phyloP scores from a whole-genome alignment of 2,888 invertebrate species.

The Leptodirus hochenwartii region DNA sequence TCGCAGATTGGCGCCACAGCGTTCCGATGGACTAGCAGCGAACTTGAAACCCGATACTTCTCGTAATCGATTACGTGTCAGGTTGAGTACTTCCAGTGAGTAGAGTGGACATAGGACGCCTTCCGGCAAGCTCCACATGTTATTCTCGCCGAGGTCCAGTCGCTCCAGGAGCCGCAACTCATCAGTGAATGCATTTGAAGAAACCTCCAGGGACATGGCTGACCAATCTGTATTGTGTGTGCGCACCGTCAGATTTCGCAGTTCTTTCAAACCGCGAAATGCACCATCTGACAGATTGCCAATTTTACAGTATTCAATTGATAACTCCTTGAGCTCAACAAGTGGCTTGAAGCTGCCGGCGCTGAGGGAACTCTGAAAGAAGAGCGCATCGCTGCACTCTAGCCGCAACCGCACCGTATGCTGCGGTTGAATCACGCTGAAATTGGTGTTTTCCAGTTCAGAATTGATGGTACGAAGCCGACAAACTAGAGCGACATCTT shows the following conservation, averaged over 20 bases:
- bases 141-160: slow-evolving; percentile 61
- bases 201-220: slow-evolving; percentile 59
- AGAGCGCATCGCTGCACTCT: slow-evolving; percentile 63
- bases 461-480: slow-evolving; percentile 60
- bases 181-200: slow-evolving; percentile 53
- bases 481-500: slow-evolving; percentile 54
- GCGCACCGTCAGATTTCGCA: slow-evolving; percentile 60
- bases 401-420: slow-evolving; percentile 57
- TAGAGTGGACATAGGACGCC: slow-evolving; percentile 58
- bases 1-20: slow-evolving; percentile 51
- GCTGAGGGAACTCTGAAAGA: slow-evolving; percentile 61
- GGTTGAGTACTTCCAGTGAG: slow-evolving; percentile 55
- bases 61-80: slow-evolving; percentile 61
- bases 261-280: slow-evolving; percentile 60
- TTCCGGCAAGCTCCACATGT: slow-evolving; percentile 62
- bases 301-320: slow-evolving; percentile 69
- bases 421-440: slow-evolving; percentile 67
- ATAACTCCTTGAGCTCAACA: slow-evolving; percentile 55
- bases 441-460: slow-evolving; percentile 65
- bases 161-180: slow-evolving; percentile 54
- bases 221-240: slow-evolving; percentile 76
- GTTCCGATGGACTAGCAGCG: slow-evolving; percentile 38
- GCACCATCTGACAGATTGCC: slow-evolving; percentile 65
- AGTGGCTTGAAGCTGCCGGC: slow-evolving; percentile 60
- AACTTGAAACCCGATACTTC: slow-evolving; percentile 58